Conservation (phyloP, 2,888 invertebrate species). For the Melieria omissa region DNA sequence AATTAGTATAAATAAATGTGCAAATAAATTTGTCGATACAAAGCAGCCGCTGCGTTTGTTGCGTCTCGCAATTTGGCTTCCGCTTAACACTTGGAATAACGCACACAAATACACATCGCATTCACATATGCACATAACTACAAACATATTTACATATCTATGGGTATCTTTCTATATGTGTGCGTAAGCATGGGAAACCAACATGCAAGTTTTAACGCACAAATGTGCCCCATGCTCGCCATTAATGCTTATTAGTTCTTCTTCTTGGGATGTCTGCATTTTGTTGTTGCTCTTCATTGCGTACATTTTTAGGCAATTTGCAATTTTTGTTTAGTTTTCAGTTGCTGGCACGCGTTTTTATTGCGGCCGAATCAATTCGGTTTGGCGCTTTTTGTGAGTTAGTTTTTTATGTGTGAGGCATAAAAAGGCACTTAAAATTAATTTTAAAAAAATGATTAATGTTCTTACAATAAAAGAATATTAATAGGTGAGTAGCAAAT, state of each 20-base stretch:
- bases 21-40: conserved; percentile 2
- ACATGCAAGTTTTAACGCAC: conserved; percentile 19
- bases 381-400: no score
- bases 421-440: no score
- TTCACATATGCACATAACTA: background rate
- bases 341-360: no score
- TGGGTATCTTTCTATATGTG: background rate
- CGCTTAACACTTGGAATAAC: background rate
- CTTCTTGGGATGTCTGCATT: background rate
- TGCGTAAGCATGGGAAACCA: conserved; percentile 37
- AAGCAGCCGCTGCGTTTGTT: conserved; percentile 2
- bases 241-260: background rate
- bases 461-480: no score
- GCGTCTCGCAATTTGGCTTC: no score
- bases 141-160: background rate
- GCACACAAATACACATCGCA: background rate
- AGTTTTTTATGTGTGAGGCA: no score
- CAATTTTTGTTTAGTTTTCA: background rate
- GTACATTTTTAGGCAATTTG: background rate
- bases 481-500: no score
- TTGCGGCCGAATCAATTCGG: no score
- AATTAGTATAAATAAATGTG: background rate
- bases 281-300: background rate
- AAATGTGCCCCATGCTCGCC: background rate
- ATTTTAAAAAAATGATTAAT: no score